Conservation (phyloP, 1,140 invertebrate genomes). For the Drosophila sturtevanti region DNA sequence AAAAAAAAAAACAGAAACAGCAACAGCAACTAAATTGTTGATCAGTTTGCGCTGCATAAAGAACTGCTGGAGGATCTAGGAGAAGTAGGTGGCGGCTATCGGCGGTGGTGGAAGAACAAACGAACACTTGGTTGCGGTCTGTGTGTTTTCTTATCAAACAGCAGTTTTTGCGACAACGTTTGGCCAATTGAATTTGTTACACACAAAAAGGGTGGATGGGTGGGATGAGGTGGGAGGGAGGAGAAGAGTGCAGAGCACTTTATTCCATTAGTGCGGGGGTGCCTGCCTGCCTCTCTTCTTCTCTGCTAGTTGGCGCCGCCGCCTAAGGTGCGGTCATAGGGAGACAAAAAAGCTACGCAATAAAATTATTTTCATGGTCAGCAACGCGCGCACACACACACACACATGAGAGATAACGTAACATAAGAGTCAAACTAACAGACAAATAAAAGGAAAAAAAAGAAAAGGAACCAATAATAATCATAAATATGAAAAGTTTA, state of each 20-base stretch:
- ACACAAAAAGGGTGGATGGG: conserved; percentile 10
- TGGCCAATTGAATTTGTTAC: conserved; percentile 62
- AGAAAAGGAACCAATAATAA: background rate
- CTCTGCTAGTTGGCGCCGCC: background rate
- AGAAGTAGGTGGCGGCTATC: background rate
- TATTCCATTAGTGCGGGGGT: background rate
- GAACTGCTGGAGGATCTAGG: background rate
- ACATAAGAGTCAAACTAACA: conserved; percentile 45
- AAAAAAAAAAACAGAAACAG: background rate
- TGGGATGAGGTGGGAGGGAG: too few relatives aligned
- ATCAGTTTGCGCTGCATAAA: background rate
- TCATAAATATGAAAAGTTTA: too few relatives aligned
- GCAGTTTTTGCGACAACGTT: conserved; percentile 25
- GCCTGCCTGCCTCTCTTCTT: background rate
- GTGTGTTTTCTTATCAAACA: conserved; percentile 34
- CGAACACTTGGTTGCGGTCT: background rate
- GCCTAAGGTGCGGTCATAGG: conserved; percentile 20
- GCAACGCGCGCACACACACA: conserved; percentile 7
- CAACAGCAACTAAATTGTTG: background rate
- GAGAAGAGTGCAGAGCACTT: background rate
- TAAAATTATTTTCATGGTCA: conserved; percentile 71
- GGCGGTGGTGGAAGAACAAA: background rate
- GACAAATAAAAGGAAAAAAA: conserved; percentile 22
- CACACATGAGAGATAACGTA: conserved; percentile 11
- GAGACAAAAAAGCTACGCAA: conserved; percentile 50